Percentiles rank a stretch among this genome's conserved stretches.
Evolutionary conservation across 2,113 vertebrate species (phyloP).

Genomic region (Notechis scutatus): DNA sequence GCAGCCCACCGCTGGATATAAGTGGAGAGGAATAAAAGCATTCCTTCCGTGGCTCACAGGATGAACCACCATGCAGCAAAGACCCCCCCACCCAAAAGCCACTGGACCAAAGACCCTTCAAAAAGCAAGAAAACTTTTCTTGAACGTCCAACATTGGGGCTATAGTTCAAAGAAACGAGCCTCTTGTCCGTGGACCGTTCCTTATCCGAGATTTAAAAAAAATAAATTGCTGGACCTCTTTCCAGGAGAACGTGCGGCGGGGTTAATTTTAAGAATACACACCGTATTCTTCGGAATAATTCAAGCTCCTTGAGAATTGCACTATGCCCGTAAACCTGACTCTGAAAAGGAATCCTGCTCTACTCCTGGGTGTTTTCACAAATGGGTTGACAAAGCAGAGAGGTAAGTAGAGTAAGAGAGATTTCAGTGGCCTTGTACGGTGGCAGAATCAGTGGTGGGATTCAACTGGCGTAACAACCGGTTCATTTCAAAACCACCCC

Average conservation of each 20-base stretch:
- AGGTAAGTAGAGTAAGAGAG: not conserved
- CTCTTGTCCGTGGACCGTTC: not conserved
- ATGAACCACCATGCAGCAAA: not conserved
- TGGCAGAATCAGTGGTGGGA: not conserved
- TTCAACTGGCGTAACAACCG: no score
- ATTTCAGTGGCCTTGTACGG: not conserved
- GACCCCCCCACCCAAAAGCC: not conserved
- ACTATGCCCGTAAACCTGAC: not conserved
- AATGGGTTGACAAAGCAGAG: not conserved
- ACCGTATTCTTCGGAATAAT: not conserved
- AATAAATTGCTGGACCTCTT: not conserved
- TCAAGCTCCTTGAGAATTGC: not conserved
- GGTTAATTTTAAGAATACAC: not conserved
- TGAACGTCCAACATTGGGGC: no score
- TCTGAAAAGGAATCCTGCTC: not conserved
- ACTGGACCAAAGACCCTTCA: no score
- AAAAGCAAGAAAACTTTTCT: not conserved
- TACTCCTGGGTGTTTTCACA: not conserved
- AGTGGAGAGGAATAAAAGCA: not conserved
- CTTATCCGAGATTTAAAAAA: not conserved
- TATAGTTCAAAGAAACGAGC: not conserved
- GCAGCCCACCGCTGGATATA: no score
- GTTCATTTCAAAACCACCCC: no score
- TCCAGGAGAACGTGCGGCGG: not conserved
- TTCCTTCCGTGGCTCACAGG: not conserved